Base-by-base conservation (phyloP, 2,113 vertebrate genomes). In the Diadophis punctatus region DNA sequence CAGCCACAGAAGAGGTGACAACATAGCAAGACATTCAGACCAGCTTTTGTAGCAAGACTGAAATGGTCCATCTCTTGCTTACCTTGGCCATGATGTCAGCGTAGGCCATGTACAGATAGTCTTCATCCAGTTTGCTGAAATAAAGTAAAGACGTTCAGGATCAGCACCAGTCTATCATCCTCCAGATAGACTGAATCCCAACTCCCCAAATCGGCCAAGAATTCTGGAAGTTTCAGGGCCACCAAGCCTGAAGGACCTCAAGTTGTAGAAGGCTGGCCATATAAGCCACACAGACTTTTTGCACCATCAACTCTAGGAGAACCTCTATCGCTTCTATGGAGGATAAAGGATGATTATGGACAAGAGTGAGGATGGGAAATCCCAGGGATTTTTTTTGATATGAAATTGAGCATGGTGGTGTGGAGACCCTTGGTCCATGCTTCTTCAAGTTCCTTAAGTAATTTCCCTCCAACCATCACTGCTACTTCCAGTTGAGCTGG, bases 61-160 rank as follows among this genome's bases (percentile, higher is more conserved):
- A 39, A 63, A 87, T 34, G 11, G 27, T 1, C 7, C 34, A 8
- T 84, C 51, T 55, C 87, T 58, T 1, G 1, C 96, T 96, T 88
- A 98, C 97, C 96, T 98, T 98, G 1, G 97, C 97, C 97, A 98
- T 98, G 94, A 98, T 98, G 60, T 97, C 97, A 0, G 97, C 97
- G 9, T 98, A 98, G 0, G 97, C 97, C 93, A 98, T 97, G 88
- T 98, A 98, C 16, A 98, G 93, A 90, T 97, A 97, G 74, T 98
- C 97, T 92, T 97, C 96, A 0, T 97, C 97, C 93, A 98, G 94
- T 94, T 98, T 98, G 92, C 97, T 98, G 95, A 90, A 90, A 68
- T 80, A 93, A 88, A 95, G 48, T 1, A 30, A 89, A 87, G 18
- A 85, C 0, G 18, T 6, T 95, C 43, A 95, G 86, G 80, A 46